A percentile compares a stretch with the other conserved stretches of the same genome.
Conservation (phyloP, 2,113 vertebrate genomes). For the Aplodontia rufa region DNA sequence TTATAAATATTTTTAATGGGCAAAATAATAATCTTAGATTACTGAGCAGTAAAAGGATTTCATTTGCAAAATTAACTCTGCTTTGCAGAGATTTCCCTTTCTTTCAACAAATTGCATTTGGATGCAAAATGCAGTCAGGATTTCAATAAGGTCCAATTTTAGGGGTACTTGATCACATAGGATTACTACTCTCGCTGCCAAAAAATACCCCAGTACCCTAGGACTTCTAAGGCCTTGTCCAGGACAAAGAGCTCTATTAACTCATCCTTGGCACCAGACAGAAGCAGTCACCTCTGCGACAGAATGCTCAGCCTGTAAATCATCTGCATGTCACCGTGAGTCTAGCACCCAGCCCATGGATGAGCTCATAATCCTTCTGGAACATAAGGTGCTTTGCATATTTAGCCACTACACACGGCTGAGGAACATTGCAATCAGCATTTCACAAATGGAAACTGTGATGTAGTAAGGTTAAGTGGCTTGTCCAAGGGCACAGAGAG, state of each 20-base stretch:
- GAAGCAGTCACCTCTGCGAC: slow-evolving; percentile 56
- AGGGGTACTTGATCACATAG: not conserved
- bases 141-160: not conserved
- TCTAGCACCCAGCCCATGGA: slow-evolving; percentile 68
- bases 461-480: slow-evolving; percentile 44
- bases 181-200: not conserved
- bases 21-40: slow-evolving; percentile 59
- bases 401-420: slow-evolving; percentile 58
- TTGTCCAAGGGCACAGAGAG: slow-evolving; percentile 54
- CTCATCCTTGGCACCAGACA: not conserved
- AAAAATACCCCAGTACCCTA: not conserved
- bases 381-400: slow-evolving; percentile 75
- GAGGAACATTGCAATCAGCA: slow-evolving; percentile 57
- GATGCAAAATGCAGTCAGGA: slow-evolving; percentile 8
- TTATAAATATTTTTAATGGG: slow-evolving; percentile 33
- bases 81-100: slow-evolving; percentile 37
- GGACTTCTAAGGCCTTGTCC: not conserved
- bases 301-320: slow-evolving; percentile 35
- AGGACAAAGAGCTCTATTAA: not conserved
- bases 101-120: slow-evolving; percentile 30
- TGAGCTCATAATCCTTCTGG: slow-evolving; percentile 74
- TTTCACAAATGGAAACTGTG: slow-evolving; percentile 43
- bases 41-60: slow-evolving; percentile 10
- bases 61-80: slow-evolving; percentile 50
- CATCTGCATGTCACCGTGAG: not conserved